phyloP scores from a whole-genome alignment of 2,888 invertebrate genomes.

The Nysson spinosus region DNA sequence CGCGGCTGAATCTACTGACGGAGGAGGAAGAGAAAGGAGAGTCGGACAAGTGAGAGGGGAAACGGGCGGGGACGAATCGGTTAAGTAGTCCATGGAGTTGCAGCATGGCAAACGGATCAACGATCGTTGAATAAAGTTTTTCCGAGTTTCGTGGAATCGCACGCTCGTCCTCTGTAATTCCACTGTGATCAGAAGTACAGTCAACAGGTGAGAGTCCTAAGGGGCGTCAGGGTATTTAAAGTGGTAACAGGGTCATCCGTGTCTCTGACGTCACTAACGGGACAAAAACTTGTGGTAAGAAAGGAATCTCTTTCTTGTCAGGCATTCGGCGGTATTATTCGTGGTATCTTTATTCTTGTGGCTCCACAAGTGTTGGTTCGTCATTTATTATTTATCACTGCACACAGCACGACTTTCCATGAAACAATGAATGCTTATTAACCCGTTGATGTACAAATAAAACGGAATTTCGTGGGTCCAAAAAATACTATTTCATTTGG shows the following conservation, averaged over 20 bases:
- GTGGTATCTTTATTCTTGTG: no score
- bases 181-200: slow-evolving; percentile 53
- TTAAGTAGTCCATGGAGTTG: slow-evolving; percentile 21
- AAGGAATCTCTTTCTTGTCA: neutral
- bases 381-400: neutral
- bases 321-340: no score
- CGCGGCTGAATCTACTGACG: neutral
- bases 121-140: slow-evolving; percentile 53
- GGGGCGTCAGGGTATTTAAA: slow-evolving; percentile 45
- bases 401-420: no score
- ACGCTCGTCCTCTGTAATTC: slow-evolving; percentile 53
- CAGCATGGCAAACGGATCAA: slow-evolving; percentile 49
- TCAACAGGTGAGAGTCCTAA: slow-evolving; percentile 63
- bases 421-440: no score
- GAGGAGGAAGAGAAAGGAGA: slow-evolving; percentile 1
- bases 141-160: slow-evolving; percentile 33
- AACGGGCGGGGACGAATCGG: slow-evolving; percentile 4
- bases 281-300: slow-evolving; percentile 4
- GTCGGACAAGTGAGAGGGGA: neutral
- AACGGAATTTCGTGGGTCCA: no score
- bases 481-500: no score
- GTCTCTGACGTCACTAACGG: slow-evolving; percentile 24
- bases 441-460: no score
- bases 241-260: slow-evolving; percentile 39
- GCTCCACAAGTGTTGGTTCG: no score